Evolutionary conservation across 2,113 vertebrate species (phyloP), one percentile per base, ranked within the genome.

Genomic region (Argyrosomus japonicus): DNA sequence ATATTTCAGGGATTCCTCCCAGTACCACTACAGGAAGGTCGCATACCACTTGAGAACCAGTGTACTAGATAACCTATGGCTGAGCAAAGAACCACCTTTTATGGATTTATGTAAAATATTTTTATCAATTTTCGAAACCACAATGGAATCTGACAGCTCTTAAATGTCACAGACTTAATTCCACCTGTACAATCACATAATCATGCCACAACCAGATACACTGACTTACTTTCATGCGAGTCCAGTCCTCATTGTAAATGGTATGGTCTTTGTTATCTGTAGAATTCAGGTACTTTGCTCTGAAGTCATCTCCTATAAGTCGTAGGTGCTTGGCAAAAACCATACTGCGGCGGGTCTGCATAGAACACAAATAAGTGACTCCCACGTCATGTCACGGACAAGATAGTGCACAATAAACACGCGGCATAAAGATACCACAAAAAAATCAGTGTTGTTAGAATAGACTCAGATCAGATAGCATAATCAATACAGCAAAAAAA

Each of bases 261-360:
- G 95, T 97, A 25, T 83, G 88, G 89, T 99, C 98, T 0, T 83
- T 75, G 57, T 94, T 91, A 25, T 99, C 96, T 0, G 95, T 96
- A 53, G 98, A 99, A 25, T 97, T 96, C 54, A 99, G 95, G 63
- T 96, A 88, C 25, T 86, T 95, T 48, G 90, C 95, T 75, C 98
- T 93, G 79, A 99, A 99, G 43, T 95, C 89, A 0, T 99, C 97
- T 0, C 97, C 98, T 19, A 96, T 96, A 0, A 96, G 81, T 9
- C 98, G 96, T 54, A 99, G 94, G 90, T 98, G 98, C 78, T 94
- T 96, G 50, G 97, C 96, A 4, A 99, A 99, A 77, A 99, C 97
- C 98, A 99, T 99, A 88, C 98, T 99, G 77, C 97, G 96, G 1
- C 98, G 96, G 2, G 97, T 97, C 98, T 99, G 84, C 12, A 9